Evolutionary conservation across 2,113 vertebrate species (phyloP).

Genomic region (Nettapus auritus): DNA sequence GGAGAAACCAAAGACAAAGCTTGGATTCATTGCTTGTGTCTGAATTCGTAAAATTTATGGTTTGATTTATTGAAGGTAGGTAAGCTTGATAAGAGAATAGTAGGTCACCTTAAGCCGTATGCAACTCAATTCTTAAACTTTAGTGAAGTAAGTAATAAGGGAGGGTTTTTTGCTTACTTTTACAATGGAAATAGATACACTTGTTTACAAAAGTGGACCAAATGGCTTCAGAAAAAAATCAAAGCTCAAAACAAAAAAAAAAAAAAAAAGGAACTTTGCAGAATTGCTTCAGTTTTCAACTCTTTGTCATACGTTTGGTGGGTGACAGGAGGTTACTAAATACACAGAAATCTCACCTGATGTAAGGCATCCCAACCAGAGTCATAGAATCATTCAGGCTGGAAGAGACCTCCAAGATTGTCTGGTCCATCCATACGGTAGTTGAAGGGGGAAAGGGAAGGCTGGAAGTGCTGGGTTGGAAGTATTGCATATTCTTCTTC

Average conservation of each 20-base stretch:
- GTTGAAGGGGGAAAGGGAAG: not conserved
- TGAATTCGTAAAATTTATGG: not conserved
- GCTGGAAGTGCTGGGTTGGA: not conserved
- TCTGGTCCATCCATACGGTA: not conserved
- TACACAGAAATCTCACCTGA: not conserved
- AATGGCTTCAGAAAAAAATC: not conserved
- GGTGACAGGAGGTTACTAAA: not conserved
- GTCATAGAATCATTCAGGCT: too few relatives aligned
- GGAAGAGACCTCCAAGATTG: too few relatives aligned
- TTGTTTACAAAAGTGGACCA: not conserved
- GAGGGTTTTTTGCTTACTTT: not conserved
- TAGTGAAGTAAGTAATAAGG: not conserved
- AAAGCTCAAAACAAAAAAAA: not conserved
- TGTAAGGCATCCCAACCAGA: not conserved
- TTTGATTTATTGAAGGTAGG: not conserved
- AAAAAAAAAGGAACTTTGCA: not conserved
- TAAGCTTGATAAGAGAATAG: not conserved
- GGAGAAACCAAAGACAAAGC: not conserved
- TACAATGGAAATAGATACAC: not conserved
- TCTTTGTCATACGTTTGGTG: not conserved
- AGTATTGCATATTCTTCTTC: not conserved
- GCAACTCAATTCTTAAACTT: not conserved
- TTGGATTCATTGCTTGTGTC: not conserved
- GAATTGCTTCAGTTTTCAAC: not conserved
- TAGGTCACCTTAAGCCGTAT: not conserved